Base-by-base conservation (phyloP, 2,113 vertebrate genomes). In the Archocentrus centrarchus region DNA sequence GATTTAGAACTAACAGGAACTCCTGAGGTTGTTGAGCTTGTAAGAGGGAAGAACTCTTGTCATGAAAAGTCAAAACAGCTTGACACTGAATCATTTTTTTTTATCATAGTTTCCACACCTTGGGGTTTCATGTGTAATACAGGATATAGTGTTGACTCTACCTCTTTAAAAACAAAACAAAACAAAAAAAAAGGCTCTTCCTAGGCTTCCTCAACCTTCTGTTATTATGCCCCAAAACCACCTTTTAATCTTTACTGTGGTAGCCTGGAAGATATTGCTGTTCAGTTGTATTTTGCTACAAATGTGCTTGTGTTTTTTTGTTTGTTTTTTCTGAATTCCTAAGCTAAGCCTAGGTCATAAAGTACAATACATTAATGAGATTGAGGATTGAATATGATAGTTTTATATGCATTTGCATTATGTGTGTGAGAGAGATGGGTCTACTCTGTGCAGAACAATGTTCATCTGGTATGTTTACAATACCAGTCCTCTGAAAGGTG, bases 401-500 rank as follows among this genome's bases (percentile, higher is more conserved):
- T 10, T 39, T 39, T 5, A 14, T 47, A 35, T 35, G 5, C 32
- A 6, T 6, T 6, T 35, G 32, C 6, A 6, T 35, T 35, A 6
- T 35, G 32, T 35, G 32, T 35, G 32, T 35, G 32, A 5, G 32
- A 35, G 32, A 35, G 35, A 75, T 20, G 47, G 79, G 22, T 60
- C 57, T 5, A 14, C 41, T 41, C 27, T 18, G 22, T 39, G 47
- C 27, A 17, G 14, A 53, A 57, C 6, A 15, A 66, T 32, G 27
- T 66, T 59, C 8, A 13, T 10, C 7, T 59, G 79, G 57, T 59
- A 1, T 66, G 20, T 39, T 77, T 1, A 59, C 18, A 20, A 35
- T 27, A 14, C 53, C 60, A 27, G 32, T 84, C 14, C 75, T 76
- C 18, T 85, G 82, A 83, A 82, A 87, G 89, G 87, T 93, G 89